Evolutionary conservation across 2,113 vertebrate genomes (phyloP).

Genomic region (Pseudorasbora parva): DNA sequence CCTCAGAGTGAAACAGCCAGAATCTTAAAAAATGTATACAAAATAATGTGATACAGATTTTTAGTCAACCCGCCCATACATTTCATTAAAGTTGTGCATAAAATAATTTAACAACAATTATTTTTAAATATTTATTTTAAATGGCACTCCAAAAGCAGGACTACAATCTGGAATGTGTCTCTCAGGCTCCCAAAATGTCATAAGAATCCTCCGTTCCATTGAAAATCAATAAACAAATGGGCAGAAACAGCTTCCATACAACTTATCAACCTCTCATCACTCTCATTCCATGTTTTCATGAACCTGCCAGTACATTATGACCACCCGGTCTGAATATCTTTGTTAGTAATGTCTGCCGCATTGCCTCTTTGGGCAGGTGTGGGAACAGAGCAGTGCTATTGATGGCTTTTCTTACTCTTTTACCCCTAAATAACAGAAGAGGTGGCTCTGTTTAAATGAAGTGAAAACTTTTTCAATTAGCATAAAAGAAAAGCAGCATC

Average conservation of each 20-base stretch:
- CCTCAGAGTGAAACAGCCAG: too few relatives aligned
- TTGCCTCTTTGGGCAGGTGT: not conserved
- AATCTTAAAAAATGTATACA: too few relatives aligned
- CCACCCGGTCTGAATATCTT: conserved; percentile 16
- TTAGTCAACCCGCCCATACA: too few relatives aligned
- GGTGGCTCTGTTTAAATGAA: conserved; percentile 59
- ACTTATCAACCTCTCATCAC: not conserved
- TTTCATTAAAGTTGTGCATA: too few relatives aligned
- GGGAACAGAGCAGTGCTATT: not conserved
- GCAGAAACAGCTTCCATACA: not conserved
- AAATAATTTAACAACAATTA: not conserved
- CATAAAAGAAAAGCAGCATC: conserved; percentile 67
- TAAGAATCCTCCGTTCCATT: too few relatives aligned
- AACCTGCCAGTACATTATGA: conserved; percentile 12
- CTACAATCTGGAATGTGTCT: conserved; percentile 41
- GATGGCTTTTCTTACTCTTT: conserved; percentile 47
- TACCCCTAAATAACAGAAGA: conserved; percentile 47
- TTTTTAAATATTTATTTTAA: not conserved
- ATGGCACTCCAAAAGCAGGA: conserved; percentile 29
- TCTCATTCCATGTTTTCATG: not conserved
- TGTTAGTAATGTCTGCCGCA: not conserved
- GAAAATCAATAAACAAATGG: not conserved
- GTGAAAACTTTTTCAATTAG: conserved; percentile 63
- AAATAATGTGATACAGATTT: too few relatives aligned
- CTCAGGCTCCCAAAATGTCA: not conserved